phyloP scores from a whole-genome alignment of 2,113 vertebrate species.

The Porphyrio hochstetteri region DNA sequence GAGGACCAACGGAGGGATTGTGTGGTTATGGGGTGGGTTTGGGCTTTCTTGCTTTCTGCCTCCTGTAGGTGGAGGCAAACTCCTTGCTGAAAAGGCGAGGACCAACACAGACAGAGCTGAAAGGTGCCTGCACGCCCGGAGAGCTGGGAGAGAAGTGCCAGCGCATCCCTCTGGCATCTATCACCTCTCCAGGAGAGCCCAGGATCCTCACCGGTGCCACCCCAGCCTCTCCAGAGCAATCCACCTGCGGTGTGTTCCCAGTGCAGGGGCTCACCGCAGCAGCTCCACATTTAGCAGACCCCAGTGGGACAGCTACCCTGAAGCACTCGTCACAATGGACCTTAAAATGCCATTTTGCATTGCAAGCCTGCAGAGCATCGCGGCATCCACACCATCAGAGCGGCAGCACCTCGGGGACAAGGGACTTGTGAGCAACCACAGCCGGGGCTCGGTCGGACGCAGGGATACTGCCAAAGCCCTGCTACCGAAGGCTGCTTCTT shows the following conservation, averaged over 20 bases:
- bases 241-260: background rate
- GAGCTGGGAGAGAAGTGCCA: background rate
- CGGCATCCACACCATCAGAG: rapidly evolving
- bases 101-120: background rate
- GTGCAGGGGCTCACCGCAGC: rapidly evolving
- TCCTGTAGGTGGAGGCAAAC: slow-evolving; percentile 83
- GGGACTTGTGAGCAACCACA: too few species aligned
- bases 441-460: background rate
- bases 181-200: background rate
- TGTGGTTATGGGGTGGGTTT: background rate
- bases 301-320: rapidly evolving
- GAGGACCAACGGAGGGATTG: background rate
- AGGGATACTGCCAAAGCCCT: rapidly evolving
- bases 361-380: background rate
- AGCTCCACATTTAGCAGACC: background rate
- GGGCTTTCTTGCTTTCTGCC: slow-evolving; percentile 31
- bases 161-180: background rate
- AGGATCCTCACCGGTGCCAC: background rate
- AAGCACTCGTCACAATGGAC: rapidly evolving
- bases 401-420: background rate
- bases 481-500: background rate
- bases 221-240: background rate
- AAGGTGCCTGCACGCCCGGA: background rate
- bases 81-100: slow-evolving; percentile 62
- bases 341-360: background rate